phyloP scores from a whole-genome alignment of 2,888 invertebrate genomes.

The Conomelus anceps region DNA sequence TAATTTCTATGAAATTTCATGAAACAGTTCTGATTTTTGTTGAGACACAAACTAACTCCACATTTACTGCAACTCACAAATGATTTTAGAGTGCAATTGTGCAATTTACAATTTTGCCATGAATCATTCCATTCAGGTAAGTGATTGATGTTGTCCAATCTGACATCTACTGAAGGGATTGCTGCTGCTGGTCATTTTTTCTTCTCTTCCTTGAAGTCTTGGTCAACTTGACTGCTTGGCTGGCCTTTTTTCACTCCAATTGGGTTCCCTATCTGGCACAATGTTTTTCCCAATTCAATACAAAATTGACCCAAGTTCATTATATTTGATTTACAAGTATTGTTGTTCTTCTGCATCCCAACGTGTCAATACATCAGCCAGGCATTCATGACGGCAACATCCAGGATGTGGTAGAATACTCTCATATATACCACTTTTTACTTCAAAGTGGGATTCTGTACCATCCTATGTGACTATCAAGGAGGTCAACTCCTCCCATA shows the following conservation, averaged over 20 bases:
- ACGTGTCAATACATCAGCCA: slow-evolving; percentile 29
- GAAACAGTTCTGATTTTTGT: slow-evolving; percentile 1
- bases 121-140: slow-evolving; percentile 18
- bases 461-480: background rate
- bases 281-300: background rate
- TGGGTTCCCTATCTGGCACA: slow-evolving; percentile 16
- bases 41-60: slow-evolving; percentile 18
- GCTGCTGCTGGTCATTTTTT: slow-evolving; percentile 14
- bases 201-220: slow-evolving; percentile 4
- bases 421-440: slow-evolving; percentile 22
- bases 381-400: slow-evolving; percentile 36
- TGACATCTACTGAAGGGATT: slow-evolving; percentile 17
- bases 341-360: background rate
- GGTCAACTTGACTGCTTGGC: background rate
- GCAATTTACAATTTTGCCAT: slow-evolving; percentile 21
- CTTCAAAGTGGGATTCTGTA: background rate
- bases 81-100: slow-evolving; percentile 20
- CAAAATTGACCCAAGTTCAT: slow-evolving; percentile 4
- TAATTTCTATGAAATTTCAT: background rate
- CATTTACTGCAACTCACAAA: slow-evolving; percentile 22
- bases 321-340: background rate
- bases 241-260: slow-evolving; percentile 13
- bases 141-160: slow-evolving; percentile 18
- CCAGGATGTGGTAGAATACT: slow-evolving; percentile 31
- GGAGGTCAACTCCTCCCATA: slow-evolving; percentile 7